Evolutionary conservation across 2,797 vertebrate species (phyloP).

Genomic region (Prunella strophiata): DNA sequence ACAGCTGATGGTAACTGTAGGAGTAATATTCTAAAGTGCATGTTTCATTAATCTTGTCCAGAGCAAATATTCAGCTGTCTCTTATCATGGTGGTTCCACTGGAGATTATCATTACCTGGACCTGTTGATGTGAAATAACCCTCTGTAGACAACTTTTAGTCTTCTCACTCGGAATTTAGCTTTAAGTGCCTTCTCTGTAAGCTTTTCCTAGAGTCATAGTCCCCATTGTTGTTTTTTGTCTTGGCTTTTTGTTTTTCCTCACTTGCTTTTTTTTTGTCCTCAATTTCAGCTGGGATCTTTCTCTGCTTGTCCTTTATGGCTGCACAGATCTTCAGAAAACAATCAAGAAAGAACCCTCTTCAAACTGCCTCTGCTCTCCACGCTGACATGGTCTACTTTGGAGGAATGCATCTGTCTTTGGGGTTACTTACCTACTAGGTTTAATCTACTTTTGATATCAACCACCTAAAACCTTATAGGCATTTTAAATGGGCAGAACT

Average conservation of each 20-base stretch:
- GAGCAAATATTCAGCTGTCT: not conserved
- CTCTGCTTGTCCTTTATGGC: not conserved
- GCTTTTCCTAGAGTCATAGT: not conserved
- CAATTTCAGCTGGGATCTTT: not conserved
- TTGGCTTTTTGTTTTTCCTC: not conserved
- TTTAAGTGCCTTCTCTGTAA: not conserved
- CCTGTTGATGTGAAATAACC: not conserved
- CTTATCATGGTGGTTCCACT: not conserved
- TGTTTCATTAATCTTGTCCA: not conserved
- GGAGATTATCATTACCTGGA: not conserved
- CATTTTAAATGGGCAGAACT: not conserved
- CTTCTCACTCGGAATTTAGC: not conserved
- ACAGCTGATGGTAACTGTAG: not conserved
- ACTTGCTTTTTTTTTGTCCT: not conserved
- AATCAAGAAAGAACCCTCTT: not conserved
- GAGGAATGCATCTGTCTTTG: not conserved
- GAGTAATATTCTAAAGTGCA: not conserved
- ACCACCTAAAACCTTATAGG: not conserved
- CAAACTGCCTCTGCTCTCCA: not conserved
- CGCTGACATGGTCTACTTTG: accelerated
- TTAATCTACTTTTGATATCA: not conserved
- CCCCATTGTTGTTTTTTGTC: not conserved
- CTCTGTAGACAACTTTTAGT: not conserved
- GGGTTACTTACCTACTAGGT: not conserved
- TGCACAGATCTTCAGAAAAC: not conserved